A percentile compares a stretch with the other conserved stretches of the same genome.
Evolutionary conservation across 2,797 vertebrate genomes (phyloP).

Genomic region (Amblyopsis hoosieri): DNA sequence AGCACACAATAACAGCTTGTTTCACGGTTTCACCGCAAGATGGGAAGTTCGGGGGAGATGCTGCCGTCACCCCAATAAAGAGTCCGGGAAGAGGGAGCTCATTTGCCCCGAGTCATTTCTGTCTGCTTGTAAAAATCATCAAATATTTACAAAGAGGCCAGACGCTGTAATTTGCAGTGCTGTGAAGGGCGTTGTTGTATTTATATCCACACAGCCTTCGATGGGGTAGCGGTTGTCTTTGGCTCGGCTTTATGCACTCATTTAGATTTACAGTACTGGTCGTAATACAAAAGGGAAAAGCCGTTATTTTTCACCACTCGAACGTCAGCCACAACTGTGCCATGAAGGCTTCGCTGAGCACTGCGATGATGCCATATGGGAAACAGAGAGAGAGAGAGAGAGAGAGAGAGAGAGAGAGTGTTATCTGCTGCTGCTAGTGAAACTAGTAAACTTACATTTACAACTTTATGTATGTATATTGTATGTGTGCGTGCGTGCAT

Average conservation of each 20-base stretch:
- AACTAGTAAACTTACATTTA: too few relatives aligned
- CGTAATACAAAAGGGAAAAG: constrained; percentile 63
- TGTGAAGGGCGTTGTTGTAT: constrained; percentile 67
- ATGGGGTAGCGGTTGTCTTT: constrained; percentile 71
- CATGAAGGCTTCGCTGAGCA: constrained; percentile 22
- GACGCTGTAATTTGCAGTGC: constrained; percentile 67
- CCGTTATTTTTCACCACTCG: constrained; percentile 28
- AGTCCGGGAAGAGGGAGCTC: constrained; percentile 56
- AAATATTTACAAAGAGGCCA: constrained; percentile 66
- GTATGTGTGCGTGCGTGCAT: too few relatives aligned
- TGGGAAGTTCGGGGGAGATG: constrained; percentile 60
- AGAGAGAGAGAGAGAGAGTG: constrained; percentile 14
- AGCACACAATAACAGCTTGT: constrained; percentile 67
- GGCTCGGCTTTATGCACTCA: constrained; percentile 54
- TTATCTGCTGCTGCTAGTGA: too few relatives aligned
- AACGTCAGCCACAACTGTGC: constrained; percentile 35
- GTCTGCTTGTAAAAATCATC: constrained; percentile 75
- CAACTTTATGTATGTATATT: too few relatives aligned
- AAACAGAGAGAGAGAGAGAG: not conserved
- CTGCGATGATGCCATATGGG: constrained; percentile 25
- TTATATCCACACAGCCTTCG: constrained; percentile 58
- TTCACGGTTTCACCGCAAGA: constrained; percentile 59
- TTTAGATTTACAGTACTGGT: constrained; percentile 67
- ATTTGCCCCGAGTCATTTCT: constrained; percentile 61
- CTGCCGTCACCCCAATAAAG: constrained; percentile 75